Percentiles rank a stretch among this genome's conserved stretches.
These are phyloP conservation scores for Alosa alosa DNA, from an alignment of 2,113 vertebrate species.

Conservation along the genomic window DNA sequence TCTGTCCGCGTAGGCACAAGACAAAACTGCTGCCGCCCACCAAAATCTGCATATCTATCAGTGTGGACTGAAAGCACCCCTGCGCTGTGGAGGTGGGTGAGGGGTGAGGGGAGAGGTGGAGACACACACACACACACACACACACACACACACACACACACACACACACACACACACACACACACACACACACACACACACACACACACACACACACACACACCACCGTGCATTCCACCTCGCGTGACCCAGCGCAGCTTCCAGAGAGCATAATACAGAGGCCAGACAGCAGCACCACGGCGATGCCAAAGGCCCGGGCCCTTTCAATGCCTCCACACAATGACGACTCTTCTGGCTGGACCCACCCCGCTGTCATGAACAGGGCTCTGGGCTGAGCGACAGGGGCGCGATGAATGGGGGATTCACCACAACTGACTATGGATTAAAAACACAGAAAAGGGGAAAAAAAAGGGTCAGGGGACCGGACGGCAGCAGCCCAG, in stretches of 20 bases:
- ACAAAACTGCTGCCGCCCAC: constrained; percentile 51
- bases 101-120: background rate
- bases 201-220: background rate
- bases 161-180: background rate
- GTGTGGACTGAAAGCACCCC: constrained; percentile 26
- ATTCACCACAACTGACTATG: background rate
- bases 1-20: constrained; percentile 49
- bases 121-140: background rate
- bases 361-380: background rate
- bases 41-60: constrained; percentile 61
- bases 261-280: constrained; percentile 58
- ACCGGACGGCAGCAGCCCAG: background rate
- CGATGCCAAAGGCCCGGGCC: constrained; percentile 47
- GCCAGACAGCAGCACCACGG: constrained; percentile 17
- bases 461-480: background rate
- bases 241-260: constrained; percentile 52
- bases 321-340: constrained; percentile 66
- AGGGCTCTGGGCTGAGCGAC: background rate
- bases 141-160: background rate
- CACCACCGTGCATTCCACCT: background rate
- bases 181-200: background rate
- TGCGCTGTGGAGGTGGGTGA: background rate
- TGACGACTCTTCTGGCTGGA: constrained; percentile 67
- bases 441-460: background rate
- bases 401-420: background rate